These are phyloP conservation scores for Macropus fuliginosus DNA, from an alignment of 2,797 vertebrate species.

Conservation along the genomic window DNA sequence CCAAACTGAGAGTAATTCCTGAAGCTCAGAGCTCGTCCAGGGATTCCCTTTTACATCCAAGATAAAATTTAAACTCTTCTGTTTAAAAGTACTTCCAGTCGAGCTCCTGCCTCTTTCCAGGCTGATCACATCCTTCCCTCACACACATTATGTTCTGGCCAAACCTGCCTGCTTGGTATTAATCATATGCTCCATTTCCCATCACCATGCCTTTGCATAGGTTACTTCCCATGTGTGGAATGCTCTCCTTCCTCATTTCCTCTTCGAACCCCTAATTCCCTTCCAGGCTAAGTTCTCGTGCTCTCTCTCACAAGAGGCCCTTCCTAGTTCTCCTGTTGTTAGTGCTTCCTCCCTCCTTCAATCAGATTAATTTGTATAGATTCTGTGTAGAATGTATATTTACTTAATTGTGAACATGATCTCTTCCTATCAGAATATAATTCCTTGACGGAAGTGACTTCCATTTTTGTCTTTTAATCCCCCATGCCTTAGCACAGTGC, in stretches of 20 bases:
- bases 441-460: neutral
- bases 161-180: neutral
- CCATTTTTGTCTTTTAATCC: neutral
- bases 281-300: neutral
- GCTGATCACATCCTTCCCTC: neutral
- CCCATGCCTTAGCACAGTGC: neutral
- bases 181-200: neutral
- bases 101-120: neutral
- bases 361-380: neutral
- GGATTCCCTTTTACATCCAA: neutral
- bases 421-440: neutral
- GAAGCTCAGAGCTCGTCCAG: neutral
- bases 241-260: neutral
- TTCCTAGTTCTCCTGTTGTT: neutral
- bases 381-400: neutral
- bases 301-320: neutral
- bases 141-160: neutral
- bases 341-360: neutral
- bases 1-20: neutral
- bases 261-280: neutral
- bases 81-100: neutral
- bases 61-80: neutral
- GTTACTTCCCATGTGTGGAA: too few relatives aligned
- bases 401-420: neutral
- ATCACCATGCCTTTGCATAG: neutral